These are phyloP conservation scores for Iselma pallidipennis DNA, from an alignment of 2,888 invertebrate species.

Conservation along the genomic window DNA sequence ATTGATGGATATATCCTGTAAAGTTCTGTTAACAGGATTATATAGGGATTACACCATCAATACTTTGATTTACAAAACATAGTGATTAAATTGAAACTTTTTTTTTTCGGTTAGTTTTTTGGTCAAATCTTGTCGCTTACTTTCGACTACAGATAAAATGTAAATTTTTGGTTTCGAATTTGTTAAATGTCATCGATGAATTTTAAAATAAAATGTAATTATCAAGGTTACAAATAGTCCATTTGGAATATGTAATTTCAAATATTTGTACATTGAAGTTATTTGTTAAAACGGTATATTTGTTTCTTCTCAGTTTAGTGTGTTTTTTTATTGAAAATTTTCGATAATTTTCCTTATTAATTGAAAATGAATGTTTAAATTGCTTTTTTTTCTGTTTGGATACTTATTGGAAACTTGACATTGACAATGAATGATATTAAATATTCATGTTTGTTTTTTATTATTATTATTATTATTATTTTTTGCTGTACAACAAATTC, in stretches of 20 bases:
- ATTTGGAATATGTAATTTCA: neutral
- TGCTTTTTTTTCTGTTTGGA: too few species aligned
- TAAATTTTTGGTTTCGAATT: neutral
- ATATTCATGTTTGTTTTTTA: neutral
- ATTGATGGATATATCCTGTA: too few species aligned
- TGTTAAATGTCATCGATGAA: neutral
- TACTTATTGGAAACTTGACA: slow-evolving; percentile 2
- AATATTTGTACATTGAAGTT: too few species aligned
- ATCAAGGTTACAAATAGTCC: neutral
- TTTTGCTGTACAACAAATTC: neutral
- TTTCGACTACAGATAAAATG: neutral
- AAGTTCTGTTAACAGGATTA: too few species aligned
- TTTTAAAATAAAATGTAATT: neutral
- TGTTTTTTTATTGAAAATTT: too few species aligned
- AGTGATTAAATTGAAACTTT: neutral
- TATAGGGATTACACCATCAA: too few species aligned
- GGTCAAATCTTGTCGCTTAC: neutral
- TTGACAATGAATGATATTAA: neutral
- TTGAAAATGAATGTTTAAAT: too few species aligned
- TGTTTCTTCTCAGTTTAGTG: too few species aligned
- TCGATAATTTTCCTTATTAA: too few species aligned
- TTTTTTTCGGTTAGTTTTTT: neutral
- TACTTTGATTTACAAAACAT: too few species aligned
- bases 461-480: neutral
- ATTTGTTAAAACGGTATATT: too few species aligned